Evolutionary conservation across 1,140 invertebrate genomes (phyloP).

Genomic region (Penaeus indicus): DNA sequence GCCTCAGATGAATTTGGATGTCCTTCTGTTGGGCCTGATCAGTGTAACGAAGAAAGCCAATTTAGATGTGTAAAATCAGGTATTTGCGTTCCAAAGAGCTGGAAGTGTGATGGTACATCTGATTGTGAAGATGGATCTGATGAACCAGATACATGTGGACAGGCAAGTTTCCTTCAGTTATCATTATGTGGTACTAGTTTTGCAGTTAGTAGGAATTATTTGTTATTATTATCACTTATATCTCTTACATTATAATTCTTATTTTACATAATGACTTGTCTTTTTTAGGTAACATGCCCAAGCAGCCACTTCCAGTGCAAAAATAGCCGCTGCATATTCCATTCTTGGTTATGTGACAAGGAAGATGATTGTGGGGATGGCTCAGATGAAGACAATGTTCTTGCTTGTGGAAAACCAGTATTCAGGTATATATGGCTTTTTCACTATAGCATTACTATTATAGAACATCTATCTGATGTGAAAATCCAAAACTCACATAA

Average conservation of each 20-base stretch:
- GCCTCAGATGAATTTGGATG: constrained; percentile 91
- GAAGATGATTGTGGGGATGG: constrained; percentile 95
- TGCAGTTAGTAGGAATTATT: neutral
- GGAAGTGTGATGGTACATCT: constrained; percentile 93
- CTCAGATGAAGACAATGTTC: constrained; percentile 85
- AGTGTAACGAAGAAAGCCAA: constrained; percentile 89
- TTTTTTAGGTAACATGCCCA: constrained; percentile 77
- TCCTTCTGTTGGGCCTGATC: constrained; percentile 83
- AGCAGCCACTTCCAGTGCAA: constrained; percentile 83
- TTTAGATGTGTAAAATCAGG: constrained; percentile 86
- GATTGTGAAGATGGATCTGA: constrained; percentile 95
- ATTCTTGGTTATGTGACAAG: constrained; percentile 95
- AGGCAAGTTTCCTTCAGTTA: constrained; percentile 67
- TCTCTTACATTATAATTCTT: neutral
- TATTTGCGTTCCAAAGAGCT: constrained; percentile 92
- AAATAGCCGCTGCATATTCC: constrained; percentile 92
- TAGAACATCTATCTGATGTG: neutral
- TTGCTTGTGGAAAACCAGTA: constrained; percentile 70
- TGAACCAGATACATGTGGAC: constrained; percentile 86
- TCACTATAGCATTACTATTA: neutral
- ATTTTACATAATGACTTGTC: constrained; percentile 32
- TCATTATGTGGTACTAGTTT: constrained; percentile 35
- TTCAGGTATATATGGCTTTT: constrained; percentile 55
- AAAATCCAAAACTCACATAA: neutral
- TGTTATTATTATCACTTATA: neutral